Evolutionary conservation across 1,140 invertebrate species (phyloP).

Genomic region (Drosophila sp.): DNA sequence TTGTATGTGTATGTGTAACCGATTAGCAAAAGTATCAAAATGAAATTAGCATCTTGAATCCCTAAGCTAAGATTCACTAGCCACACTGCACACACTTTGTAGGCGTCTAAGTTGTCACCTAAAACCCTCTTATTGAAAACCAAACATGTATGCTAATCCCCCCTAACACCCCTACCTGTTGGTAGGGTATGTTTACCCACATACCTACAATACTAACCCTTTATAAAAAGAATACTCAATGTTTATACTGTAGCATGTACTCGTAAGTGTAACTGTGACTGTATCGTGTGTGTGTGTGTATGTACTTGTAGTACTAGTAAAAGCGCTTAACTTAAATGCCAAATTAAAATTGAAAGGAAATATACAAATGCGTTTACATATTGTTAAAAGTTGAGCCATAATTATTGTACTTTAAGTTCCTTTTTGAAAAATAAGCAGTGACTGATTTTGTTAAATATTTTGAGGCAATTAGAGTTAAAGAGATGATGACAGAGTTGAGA

Average conservation of each 20-base stretch:
- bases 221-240: not conserved
- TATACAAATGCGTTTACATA: slow-evolving; percentile 21
- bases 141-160: not conserved
- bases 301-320: slow-evolving; percentile 56
- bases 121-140: not conserved
- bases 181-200: too few relatives aligned
- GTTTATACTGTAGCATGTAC: slow-evolving; percentile 33
- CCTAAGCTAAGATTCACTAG: slow-evolving; percentile 15
- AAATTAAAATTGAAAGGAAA: slow-evolving; percentile 13
- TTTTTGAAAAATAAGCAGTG: slow-evolving; percentile 59
- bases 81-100: slow-evolving; percentile 1
- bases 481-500: slow-evolving; percentile 7
- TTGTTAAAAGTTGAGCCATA: slow-evolving; percentile 61
- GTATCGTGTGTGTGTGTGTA: slow-evolving; percentile 65
- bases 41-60: slow-evolving; percentile 37
- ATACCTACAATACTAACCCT: not conserved
- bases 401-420: slow-evolving; percentile 75
- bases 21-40: slow-evolving; percentile 73
- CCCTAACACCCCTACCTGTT: too few relatives aligned
- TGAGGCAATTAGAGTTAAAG: slow-evolving; percentile 56
- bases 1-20: slow-evolving; percentile 73
- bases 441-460: slow-evolving; percentile 82
- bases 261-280: slow-evolving; percentile 52
- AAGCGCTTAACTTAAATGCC: slow-evolving; percentile 54
- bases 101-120: slow-evolving; percentile 24